Percentiles rank a stretch among this genome's conserved stretches.
phyloP scores from a whole-genome alignment of 2,113 vertebrate species.

The Panthera tigris region DNA sequence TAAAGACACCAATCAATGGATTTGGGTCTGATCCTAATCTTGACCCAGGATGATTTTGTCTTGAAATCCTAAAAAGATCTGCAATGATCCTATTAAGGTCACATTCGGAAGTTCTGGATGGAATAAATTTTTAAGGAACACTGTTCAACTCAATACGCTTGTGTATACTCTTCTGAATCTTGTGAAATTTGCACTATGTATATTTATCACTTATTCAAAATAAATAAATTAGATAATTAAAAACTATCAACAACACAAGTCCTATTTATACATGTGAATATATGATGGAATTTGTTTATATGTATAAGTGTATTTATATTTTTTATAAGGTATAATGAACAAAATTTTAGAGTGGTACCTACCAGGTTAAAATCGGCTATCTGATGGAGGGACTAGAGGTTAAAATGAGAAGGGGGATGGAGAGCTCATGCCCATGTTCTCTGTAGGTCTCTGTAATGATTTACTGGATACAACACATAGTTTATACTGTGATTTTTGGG shows the following conservation, averaged over 20 bases:
- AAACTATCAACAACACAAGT: neutral
- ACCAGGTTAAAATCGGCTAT: neutral
- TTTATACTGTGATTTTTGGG: neutral
- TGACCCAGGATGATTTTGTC: neutral
- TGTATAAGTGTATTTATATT: neutral
- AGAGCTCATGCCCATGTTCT: neutral
- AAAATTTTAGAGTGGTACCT: neutral
- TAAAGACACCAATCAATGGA: neutral
- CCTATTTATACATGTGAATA: neutral
- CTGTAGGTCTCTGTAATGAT: neutral
- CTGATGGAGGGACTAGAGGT: too few species aligned
- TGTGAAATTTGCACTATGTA: neutral
- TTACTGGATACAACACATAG: neutral
- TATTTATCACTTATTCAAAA: neutral
- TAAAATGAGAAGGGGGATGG: neutral
- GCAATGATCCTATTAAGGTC: neutral
- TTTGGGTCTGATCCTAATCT: neutral
- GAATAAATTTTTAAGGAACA: neutral
- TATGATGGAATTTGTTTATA: neutral
- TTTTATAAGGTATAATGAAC: neutral
- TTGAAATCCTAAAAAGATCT: neutral
- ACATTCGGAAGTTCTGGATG: neutral
- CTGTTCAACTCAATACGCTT: neutral
- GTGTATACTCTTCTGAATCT: neutral
- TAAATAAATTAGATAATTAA: neutral